These are phyloP conservation scores for Margaritifera margaritifera DNA, from an alignment of 2,888 invertebrate species.

Conservation along the genomic window DNA sequence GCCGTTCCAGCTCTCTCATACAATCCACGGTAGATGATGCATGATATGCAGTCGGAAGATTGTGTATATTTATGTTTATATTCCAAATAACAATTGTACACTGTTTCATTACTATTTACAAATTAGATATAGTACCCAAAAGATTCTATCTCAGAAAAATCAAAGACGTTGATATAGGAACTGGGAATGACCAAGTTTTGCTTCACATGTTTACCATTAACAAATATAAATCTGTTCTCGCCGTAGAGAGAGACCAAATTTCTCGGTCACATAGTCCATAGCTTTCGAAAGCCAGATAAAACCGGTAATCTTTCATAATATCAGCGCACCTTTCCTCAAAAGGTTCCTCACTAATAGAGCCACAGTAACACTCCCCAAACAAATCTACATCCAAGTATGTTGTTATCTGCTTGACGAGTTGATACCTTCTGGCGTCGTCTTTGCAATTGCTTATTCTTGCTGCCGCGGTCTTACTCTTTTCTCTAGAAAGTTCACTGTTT, in stretches of 20 bases:
- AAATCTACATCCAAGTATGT: conserved; percentile 11
- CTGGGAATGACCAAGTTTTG: conserved; percentile 19
- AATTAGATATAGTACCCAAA: conserved; percentile 20
- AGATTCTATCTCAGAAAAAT: conserved; percentile 18
- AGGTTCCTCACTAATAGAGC: not conserved
- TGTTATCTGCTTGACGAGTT: conserved; percentile 13
- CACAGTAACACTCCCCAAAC: conserved; percentile 13
- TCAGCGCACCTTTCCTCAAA: conserved; percentile 1
- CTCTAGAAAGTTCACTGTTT: conserved; percentile 1
- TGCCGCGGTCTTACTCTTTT: conserved; percentile 2
- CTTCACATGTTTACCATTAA: conserved; percentile 16
- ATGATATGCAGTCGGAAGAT: too few species aligned
- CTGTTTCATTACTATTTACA: conserved; percentile 17
- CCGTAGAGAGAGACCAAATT: conserved; percentile 19
- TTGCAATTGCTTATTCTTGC: conserved; percentile 22
- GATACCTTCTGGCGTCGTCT: conserved; percentile 20
- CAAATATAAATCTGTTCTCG: conserved; percentile 18
- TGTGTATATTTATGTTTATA: conserved; percentile 8
- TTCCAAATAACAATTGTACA: conserved; percentile 24
- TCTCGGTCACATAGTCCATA: conserved; percentile 22
- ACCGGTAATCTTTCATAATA: conserved; percentile 9
- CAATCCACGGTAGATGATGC: too few species aligned
- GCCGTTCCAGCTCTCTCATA: too few species aligned
- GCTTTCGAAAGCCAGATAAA: conserved; percentile 27
- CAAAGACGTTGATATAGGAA: conserved; percentile 22